phyloP scores from a whole-genome alignment of 2,113 vertebrate species.

The Pogonocichla stellata region DNA sequence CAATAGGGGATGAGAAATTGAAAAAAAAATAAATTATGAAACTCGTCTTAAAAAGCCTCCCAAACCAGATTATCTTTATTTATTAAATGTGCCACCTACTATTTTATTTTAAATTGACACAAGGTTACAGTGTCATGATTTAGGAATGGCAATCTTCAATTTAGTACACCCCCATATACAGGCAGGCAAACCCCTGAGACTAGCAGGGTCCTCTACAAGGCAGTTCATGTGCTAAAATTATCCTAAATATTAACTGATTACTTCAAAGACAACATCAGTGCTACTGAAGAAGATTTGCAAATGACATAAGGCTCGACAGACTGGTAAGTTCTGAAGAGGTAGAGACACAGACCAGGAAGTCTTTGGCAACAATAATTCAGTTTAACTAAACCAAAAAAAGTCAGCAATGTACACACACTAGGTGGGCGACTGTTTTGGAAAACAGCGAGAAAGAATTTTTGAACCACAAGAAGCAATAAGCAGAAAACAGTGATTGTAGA shows the following conservation, averaged over 20 bases:
- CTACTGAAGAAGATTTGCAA: background rate
- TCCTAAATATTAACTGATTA: background rate
- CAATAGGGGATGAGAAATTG: background rate
- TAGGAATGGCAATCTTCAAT: background rate
- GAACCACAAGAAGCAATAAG: background rate
- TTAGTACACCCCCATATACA: accelerated
- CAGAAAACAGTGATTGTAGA: background rate
- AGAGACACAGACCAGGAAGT: background rate
- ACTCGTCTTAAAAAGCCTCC: background rate
- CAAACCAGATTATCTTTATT: background rate
- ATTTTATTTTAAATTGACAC: background rate
- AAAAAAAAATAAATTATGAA: background rate
- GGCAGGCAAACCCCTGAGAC: background rate
- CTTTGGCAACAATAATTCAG: background rate
- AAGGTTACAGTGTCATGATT: background rate
- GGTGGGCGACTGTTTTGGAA: background rate
- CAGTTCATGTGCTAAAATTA: accelerated
- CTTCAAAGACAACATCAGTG: background rate
- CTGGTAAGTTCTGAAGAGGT: background rate
- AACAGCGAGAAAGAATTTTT: background rate
- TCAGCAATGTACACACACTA: background rate
- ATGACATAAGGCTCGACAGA: background rate
- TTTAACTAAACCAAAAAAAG: background rate
- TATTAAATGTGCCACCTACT: background rate
- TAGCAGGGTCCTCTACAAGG: too few relatives aligned